A percentile compares a stretch with the other conserved stretches of the same genome.
Evolutionary conservation across 2,797 vertebrate genomes (phyloP).

Genomic region (Anolis apletophallus): DNA sequence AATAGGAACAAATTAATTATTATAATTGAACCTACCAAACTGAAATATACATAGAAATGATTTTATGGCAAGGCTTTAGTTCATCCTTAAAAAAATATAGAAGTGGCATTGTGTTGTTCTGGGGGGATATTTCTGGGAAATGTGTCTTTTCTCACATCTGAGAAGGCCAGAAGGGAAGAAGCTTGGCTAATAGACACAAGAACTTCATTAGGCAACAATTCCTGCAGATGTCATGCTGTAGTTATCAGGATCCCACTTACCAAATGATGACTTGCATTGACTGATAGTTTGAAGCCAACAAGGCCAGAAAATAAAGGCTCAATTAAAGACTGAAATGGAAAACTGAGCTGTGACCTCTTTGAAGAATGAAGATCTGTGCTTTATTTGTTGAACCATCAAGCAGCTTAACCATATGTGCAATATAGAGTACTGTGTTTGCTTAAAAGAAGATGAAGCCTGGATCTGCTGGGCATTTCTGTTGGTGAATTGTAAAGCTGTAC

Average conservation of each 20-base stretch:
- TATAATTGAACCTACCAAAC: background rate
- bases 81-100: background rate
- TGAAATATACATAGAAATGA: background rate
- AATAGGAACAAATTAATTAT: background rate
- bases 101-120: background rate
- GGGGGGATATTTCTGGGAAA: too few species aligned
- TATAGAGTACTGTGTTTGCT: background rate
- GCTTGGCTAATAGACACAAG: background rate
- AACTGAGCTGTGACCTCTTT: background rate
- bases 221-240: background rate
- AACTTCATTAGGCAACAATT: background rate
- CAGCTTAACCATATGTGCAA: background rate
- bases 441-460: background rate
- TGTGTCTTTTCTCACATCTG: background rate
- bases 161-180: background rate
- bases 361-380: background rate
- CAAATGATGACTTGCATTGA: background rate
- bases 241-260: background rate
- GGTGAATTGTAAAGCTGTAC: background rate
- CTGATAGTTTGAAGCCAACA: background rate
- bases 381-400: background rate
- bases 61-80: background rate
- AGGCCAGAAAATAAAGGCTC: background rate
- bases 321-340: background rate
- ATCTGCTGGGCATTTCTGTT: background rate